Percentiles rank a stretch among this genome's conserved stretches.
Conservation (phyloP, 2,797 vertebrate species). For the Meriones psammophilus region DNA sequence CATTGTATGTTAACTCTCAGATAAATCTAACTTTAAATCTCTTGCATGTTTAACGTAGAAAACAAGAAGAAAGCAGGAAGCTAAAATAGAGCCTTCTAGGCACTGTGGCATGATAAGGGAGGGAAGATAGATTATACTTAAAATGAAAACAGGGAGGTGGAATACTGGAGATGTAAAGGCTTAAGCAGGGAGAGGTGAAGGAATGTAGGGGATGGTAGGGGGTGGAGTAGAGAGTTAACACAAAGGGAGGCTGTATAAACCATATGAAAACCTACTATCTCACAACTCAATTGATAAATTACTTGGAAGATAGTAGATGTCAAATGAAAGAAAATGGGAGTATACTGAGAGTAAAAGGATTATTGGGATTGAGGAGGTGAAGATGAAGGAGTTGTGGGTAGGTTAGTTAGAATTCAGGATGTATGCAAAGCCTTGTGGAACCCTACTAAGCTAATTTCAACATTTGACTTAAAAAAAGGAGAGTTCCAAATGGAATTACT, state of each 20-base stretch:
- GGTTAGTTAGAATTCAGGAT: neutral
- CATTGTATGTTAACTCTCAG: neutral
- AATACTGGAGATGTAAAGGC: neutral
- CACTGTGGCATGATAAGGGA: neutral
- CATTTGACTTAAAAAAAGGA: neutral
- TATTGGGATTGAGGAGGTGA: neutral
- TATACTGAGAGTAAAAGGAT: neutral
- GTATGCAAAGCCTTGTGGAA: neutral
- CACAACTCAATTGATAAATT: neutral
- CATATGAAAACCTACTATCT: neutral
- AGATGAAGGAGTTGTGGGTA: neutral
- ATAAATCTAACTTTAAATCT: neutral
- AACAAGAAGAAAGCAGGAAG: neutral
- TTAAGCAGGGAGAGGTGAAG: neutral
- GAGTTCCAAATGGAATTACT: neutral
- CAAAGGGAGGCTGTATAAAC: neutral
- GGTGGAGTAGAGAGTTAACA: neutral
- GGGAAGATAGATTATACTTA: neutral
- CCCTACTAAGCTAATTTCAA: constrained; percentile 19
- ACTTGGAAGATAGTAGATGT: neutral
- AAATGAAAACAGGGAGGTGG: neutral
- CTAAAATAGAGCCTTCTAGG: neutral
- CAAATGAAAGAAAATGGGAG: neutral
- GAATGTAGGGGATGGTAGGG: neutral
- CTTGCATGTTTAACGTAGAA: neutral